Evolutionary conservation across 2,113 vertebrate species (phyloP).

Genomic region (Pomatorhinus ruficollis): DNA sequence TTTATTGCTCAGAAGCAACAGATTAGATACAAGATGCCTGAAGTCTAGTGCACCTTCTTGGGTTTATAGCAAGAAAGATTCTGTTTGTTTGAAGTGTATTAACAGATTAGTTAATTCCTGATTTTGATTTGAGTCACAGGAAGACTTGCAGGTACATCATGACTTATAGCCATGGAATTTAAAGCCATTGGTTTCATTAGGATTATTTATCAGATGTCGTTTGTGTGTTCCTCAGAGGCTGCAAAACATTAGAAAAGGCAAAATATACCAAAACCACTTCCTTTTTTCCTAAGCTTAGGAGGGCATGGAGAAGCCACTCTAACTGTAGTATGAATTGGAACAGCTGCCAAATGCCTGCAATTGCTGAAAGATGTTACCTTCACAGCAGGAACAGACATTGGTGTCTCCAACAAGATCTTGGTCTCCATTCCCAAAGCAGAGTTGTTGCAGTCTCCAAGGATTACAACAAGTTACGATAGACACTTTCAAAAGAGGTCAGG

Average conservation of each 20-base stretch:
- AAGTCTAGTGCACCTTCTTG: background rate
- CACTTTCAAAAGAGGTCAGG: background rate
- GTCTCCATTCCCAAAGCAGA: background rate
- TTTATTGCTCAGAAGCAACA: background rate
- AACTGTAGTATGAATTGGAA: background rate
- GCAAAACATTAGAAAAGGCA: background rate
- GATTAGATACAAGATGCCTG: background rate
- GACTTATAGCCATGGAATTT: background rate
- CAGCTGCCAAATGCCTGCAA: background rate
- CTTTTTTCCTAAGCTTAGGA: background rate
- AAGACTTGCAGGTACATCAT: background rate
- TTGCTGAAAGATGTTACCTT: background rate
- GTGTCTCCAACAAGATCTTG: background rate
- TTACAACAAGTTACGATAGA: background rate
- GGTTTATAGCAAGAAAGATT: background rate
- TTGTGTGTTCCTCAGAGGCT: background rate
- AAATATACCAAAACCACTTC: background rate
- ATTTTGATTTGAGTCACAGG: background rate
- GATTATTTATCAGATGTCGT: background rate
- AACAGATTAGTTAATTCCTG: background rate
- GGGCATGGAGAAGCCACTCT: background rate
- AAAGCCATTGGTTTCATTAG: background rate
- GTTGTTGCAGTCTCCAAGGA: background rate
- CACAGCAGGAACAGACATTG: background rate
- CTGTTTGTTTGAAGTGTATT: background rate